Base-by-base conservation (phyloP, 1,140 invertebrate genomes). In the Achroia grisella region DNA sequence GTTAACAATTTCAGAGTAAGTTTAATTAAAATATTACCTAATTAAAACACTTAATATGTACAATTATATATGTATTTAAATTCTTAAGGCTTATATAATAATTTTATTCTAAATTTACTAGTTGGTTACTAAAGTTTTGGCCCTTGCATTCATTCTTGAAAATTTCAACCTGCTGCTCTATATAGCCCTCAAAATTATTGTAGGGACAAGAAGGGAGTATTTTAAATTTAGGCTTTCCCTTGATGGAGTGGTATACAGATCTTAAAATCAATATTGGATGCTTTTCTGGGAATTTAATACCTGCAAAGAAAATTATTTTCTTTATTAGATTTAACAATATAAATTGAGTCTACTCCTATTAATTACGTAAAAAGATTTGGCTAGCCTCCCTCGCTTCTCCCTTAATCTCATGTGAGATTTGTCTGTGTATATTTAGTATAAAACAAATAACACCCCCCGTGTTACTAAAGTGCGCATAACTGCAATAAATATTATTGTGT, bases 101-200 rank as follows among this genome's bases (percentile, higher is more conserved):
- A 15, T 36, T 56, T 71, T 23, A 23, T 39, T 77, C 71, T 27
- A 76, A 48, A 44, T 50, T 70, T n/a, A 68, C 39, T 34, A 65
- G 40, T 52, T 72, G 67, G 33, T 65, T 67, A 28, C 14, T 70
- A 12, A 55, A 15, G 15, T 45, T 44, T 33, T 58, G 13, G 23
- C 63, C 68, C 52, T 71, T 69, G 44, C 81, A 85, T 52, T 86
- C 84, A 56, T 63, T 74, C 55, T 82, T 84, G 43, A 87, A 87
- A 27, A 81, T 71, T 49, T 85, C 73, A 5, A 86, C 70, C 62
- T 87, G 78, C 33, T 83, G 69, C 56, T 76, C 71, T 46, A 87
- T 84, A 30, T 84, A 85, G 31, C 59, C 60, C 53, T 86, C 79
- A 53, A 87, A 83, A 39, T 81, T 75, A 33, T 70, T 70, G 43